phyloP scores from a whole-genome alignment of 2,888 invertebrate species.

The Argyresthia goedartella region DNA sequence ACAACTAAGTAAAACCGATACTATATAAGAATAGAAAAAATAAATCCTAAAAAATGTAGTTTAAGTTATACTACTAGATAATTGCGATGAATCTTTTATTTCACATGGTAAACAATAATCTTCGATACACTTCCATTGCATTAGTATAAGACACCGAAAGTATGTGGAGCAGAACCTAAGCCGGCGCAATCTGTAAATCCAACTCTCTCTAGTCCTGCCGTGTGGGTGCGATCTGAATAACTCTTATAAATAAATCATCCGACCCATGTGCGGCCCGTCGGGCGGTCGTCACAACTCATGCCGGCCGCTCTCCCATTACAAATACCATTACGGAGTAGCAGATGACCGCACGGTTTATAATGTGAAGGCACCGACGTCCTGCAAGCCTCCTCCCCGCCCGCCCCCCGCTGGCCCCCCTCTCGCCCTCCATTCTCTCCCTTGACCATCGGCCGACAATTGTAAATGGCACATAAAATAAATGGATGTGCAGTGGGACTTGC shows the following conservation, averaged over 20 bases:
- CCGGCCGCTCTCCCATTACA: constrained; percentile 54
- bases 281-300: constrained; percentile 45
- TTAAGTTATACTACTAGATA: too few species aligned
- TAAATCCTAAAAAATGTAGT: too few species aligned
- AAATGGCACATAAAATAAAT: constrained; percentile 74
- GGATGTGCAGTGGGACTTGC: constrained; percentile 72
- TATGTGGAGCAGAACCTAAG: too few species aligned
- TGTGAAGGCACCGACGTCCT: constrained; percentile 57
- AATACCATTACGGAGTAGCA: constrained; percentile 66
- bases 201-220: background rate
- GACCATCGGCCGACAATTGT: constrained; percentile 74
- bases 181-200: too few species aligned
- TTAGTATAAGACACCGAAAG: too few species aligned
- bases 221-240: constrained; percentile 29
- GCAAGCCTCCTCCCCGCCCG: constrained; percentile 20
- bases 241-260: constrained; percentile 56
- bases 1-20: too few species aligned
- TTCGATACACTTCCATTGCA: too few species aligned
- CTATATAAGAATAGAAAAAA: too few species aligned
- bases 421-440: constrained; percentile 52
- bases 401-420: constrained; percentile 13
- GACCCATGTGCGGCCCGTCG: constrained; percentile 38
- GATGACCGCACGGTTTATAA: constrained; percentile 73
- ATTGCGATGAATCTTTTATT: too few species aligned
- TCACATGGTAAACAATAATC: too few species aligned